These are phyloP conservation scores for Amphiprion percula DNA, from an alignment of 2,113 vertebrate genomes.

Conservation along the genomic window DNA sequence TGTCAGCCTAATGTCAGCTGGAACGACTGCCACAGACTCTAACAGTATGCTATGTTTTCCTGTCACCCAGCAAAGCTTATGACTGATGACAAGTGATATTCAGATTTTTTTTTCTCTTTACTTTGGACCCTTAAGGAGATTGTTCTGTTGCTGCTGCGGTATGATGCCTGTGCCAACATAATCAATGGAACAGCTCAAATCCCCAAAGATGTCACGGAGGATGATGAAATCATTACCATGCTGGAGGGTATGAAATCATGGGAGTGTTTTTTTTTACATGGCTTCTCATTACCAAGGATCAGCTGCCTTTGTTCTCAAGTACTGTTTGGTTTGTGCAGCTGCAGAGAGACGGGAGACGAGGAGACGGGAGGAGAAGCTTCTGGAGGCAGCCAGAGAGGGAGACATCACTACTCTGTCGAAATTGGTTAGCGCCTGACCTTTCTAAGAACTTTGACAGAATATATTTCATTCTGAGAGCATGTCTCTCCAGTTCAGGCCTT, in stretches of 20 bases:
- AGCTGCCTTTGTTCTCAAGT: conserved; percentile 42
- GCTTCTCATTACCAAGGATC: conserved; percentile 48
- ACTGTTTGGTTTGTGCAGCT: conserved; percentile 79
- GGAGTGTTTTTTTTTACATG: conserved; percentile 1
- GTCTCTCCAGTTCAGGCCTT: neutral
- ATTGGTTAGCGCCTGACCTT: conserved; percentile 83
- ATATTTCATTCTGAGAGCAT: neutral
- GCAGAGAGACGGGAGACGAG: conserved; percentile 91
- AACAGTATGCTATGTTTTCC: neutral
- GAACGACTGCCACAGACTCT: conserved; percentile 4
- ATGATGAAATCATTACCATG: conserved; percentile 94
- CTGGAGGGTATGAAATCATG: conserved; percentile 90
- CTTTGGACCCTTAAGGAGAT: conserved; percentile 84
- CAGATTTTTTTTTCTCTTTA: neutral
- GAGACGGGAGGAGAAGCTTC: conserved; percentile 88
- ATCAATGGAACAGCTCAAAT: conserved; percentile 93
- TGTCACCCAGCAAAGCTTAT: conserved; percentile 1
- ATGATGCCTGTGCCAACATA: conserved; percentile 87
- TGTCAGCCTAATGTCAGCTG: neutral
- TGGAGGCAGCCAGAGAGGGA: conserved; percentile 91
- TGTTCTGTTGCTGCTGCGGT: conserved; percentile 91
- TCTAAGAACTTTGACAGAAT: conserved; percentile 6
- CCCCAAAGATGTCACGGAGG: conserved; percentile 90
- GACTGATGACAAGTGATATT: conserved; percentile 14
- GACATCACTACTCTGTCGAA: conserved; percentile 83